Base-by-base conservation (phyloP, 2,797 vertebrate genomes). In the Acipenser transmontanus region DNA sequence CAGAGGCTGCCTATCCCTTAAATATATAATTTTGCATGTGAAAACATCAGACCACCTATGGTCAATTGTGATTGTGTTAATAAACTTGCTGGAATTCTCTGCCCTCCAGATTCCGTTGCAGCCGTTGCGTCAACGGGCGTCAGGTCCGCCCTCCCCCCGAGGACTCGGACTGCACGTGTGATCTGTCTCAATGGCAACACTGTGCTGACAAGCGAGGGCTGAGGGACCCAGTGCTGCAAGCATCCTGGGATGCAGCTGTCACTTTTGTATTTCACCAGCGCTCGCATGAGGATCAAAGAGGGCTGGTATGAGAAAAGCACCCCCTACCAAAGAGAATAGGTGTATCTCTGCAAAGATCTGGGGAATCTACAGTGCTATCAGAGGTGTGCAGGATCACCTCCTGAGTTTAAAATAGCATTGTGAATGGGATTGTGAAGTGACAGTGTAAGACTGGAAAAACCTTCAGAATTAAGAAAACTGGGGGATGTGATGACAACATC, bases 161-260 rank as follows among this genome's bases (percentile, higher is more conserved):
- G 0, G 90, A 87, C 8, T 82, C 90, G 0, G 96, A 99, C 83
- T 98, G 96, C 47, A 98, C 94, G 65, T 93, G 93, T 2, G 89
- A 98, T 79, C 81, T 99, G n/a, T 94, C 96, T 10, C 94, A 94
- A 76, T 99, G 97, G 97, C 88, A 95, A 66, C 97, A 99, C 72
- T 92, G 90, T 56, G 87, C 86, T 0, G 91, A 96, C 61, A 97
- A 93, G 78, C 87, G 85, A 49, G 92, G 94, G 0, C 87, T 99
- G 70, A 91, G 79, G 71, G 97, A 99, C 82, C 78, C 87, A 0
- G 91, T 96, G 68, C 80, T 99, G n/a, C 92, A 87, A 73, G 88
- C 94, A 7, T 93, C 95, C 0, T 99, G 97, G 97, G 94, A 96
- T 0, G 90, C 91, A 0, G 89, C 93, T 0, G 80, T 99, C 65